These are phyloP conservation scores for Drosophila aldrichi DNA, from an alignment of 2,888 invertebrate genomes.

Conservation along the genomic window DNA sequence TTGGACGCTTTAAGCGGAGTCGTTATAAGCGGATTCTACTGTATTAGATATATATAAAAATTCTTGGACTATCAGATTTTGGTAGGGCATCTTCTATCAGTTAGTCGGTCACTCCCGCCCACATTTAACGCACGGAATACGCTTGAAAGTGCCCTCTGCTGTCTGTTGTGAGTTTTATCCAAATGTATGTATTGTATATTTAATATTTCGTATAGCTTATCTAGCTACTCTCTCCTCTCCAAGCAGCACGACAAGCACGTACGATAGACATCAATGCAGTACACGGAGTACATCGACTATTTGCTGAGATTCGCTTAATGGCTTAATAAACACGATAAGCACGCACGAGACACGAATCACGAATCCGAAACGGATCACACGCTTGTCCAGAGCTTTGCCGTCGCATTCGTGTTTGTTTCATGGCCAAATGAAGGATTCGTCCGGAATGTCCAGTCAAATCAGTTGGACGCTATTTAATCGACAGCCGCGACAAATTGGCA, in stretches of 20 bases:
- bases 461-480: conserved; percentile 15
- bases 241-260: background rate
- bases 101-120: too few species aligned
- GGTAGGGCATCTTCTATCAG: too few species aligned
- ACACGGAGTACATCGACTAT: background rate
- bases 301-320: conserved; percentile 4
- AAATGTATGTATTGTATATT: too few species aligned
- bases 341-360: conserved; percentile 4
- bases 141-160: too few species aligned
- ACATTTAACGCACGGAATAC: too few species aligned
- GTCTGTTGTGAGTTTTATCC: too few species aligned
- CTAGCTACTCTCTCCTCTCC: too few species aligned
- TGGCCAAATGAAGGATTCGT: background rate
- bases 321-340: background rate
- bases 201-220: too few species aligned
- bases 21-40: too few species aligned
- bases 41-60: too few species aligned
- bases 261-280: conserved; percentile 1
- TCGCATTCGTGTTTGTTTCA: background rate
- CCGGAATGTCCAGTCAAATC: conserved; percentile 19
- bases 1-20: too few species aligned
- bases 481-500: conserved; percentile 39
- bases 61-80: too few species aligned
- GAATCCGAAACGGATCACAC: background rate
- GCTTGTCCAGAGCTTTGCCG: background rate